A percentile compares a stretch with the other conserved stretches of the same genome.
phyloP scores from a whole-genome alignment of 2,113 vertebrate genomes.

The Peromyscus leucopus region DNA sequence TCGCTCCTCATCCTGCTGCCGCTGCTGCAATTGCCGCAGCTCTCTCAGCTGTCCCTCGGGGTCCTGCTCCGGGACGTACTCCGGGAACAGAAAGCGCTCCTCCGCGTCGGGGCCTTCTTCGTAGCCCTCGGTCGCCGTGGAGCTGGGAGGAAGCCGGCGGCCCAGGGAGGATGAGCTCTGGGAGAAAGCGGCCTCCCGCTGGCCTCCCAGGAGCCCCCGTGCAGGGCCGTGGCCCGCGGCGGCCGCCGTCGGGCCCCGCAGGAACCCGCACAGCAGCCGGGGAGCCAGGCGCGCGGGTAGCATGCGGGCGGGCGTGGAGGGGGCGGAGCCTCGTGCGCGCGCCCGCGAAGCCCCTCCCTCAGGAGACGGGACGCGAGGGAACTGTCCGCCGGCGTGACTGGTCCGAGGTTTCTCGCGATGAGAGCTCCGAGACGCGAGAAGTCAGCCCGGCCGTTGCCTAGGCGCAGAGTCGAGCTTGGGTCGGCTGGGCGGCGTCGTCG shows the following conservation, averaged over 20 bases:
- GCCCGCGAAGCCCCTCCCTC: rapidly evolving
- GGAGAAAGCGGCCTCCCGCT: background rate
- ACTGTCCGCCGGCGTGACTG: background rate
- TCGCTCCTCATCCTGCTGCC: background rate
- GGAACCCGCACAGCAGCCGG: rapidly evolving
- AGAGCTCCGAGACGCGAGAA: rapidly evolving
- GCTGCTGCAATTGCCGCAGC: slow-evolving; percentile 26
- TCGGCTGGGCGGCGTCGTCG: rapidly evolving
- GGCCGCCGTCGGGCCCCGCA: rapidly evolving
- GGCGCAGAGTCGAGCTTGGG: rapidly evolving
- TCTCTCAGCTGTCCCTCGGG: background rate
- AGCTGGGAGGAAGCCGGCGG: background rate
- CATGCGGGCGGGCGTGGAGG: background rate
- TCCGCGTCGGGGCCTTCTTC: slow-evolving; percentile 76
- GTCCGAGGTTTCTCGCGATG: slow-evolving; percentile 42
- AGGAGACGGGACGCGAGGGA: background rate
- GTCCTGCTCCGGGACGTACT: background rate
- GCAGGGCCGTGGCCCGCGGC: background rate
- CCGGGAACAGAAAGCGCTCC: slow-evolving; percentile 90
- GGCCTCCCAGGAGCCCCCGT: background rate
- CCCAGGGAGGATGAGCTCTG: background rate
- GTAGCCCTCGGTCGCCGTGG: background rate
- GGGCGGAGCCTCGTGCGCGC: background rate
- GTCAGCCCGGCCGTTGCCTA: background rate
- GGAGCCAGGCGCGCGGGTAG: rapidly evolving